Evolutionary conservation across 1,140 invertebrate genomes (phyloP), one percentile per base, ranked within the genome.

Genomic region (Drosophila baimaii): DNA sequence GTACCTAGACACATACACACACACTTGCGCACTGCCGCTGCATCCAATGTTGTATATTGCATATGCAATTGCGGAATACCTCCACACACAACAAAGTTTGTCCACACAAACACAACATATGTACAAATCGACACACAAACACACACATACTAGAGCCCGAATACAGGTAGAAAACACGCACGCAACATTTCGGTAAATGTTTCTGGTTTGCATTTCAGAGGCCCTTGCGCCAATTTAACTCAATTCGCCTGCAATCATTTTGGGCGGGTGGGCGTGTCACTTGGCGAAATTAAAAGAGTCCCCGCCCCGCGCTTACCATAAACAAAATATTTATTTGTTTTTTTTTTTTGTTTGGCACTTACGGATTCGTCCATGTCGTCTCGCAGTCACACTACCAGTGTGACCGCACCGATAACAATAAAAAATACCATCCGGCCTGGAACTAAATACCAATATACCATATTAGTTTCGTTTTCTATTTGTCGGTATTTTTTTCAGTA

Each of bases 121-220:
- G 39, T 29, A 41, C 72, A 71, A 41, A 58, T 44, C 47, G 17
- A 71, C 19, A 71, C 41, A 51, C 29, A 51, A 46, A 47, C 35
- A 43, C 23, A 29, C 47, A n/a, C 41, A 69, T n/a, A 73, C 69
- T n/a, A 3, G 13, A 7, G 41, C 17, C n/a, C 27, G 39, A 59
- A 77, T 69, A 59, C 73, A 77, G 63, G 63, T 77, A 66, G 66
- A 66, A 76, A 66, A 69, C 62, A 76, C 54, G 52, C 61, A 76
- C 49, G 69, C 57, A 27, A 62, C 62, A 52, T 62, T 73, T 73
- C 55, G 69, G 46, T 72, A 37, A 55, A 47, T 41, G 33, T 25
- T 71, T 57, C 33, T 25, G 35, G 19, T 66, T 15, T 35, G 25
- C 13, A 21, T 70, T 55, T 27, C 17, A 10, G 21, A 33, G 49